These are phyloP conservation scores for Euborellia annulipes DNA, from an alignment of 1,140 invertebrate species.

Conservation along the genomic window DNA sequence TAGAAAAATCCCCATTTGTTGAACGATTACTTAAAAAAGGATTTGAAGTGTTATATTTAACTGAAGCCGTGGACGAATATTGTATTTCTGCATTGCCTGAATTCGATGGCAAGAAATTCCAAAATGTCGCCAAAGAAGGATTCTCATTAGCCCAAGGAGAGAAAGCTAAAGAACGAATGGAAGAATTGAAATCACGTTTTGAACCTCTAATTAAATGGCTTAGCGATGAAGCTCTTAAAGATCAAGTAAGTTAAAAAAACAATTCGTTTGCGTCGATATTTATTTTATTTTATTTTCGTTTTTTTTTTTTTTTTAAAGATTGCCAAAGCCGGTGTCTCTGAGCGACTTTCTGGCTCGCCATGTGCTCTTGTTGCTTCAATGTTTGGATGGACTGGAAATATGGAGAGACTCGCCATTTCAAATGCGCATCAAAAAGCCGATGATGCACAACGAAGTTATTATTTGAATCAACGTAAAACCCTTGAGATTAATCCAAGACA, in stretches of 20 bases:
- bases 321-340: constrained; percentile 71
- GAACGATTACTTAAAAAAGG: constrained; percentile 86
- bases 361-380: constrained; percentile 92
- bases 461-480: constrained; percentile 92
- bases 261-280: background rate
- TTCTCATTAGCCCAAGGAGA: constrained; percentile 70
- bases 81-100: constrained; percentile 93
- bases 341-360: constrained; percentile 80
- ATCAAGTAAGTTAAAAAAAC: constrained; percentile 40
- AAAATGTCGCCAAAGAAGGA: constrained; percentile 98
- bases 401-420: constrained; percentile 90
- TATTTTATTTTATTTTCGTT: background rate
- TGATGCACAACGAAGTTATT: constrained; percentile 81
- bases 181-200: constrained; percentile 63
- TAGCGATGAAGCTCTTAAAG: constrained; percentile 68
- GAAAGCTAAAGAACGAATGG: constrained; percentile 65
- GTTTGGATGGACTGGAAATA: constrained; percentile 98
- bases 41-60: constrained; percentile 90
- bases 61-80: constrained; percentile 97
- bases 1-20: constrained; percentile 87
- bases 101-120: constrained; percentile 98
- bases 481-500: constrained; percentile 96
- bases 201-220: constrained; percentile 90
- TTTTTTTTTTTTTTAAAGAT: constrained; percentile 30
- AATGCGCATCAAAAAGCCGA: constrained; percentile 95